Conservation (phyloP, 1,140 invertebrate genomes). For the Musca domestica region DNA sequence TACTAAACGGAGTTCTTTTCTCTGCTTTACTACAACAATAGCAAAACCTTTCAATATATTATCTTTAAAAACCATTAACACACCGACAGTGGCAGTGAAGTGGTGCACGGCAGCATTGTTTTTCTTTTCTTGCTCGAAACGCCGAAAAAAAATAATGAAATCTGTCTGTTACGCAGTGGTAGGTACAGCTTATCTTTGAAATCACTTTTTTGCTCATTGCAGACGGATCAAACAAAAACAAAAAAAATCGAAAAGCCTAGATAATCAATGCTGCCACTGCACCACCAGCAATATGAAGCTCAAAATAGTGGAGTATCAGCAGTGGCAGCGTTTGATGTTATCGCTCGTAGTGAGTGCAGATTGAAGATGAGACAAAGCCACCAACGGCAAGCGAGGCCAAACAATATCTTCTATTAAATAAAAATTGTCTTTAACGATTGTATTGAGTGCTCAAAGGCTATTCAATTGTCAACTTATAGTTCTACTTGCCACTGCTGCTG, state of each 20-base stretch:
- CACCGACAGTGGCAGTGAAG: not conserved
- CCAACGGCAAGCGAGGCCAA: not conserved
- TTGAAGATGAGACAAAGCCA: not conserved
- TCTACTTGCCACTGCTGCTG: too few relatives aligned
- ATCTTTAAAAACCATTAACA: constrained; percentile 5
- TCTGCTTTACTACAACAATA: too few relatives aligned
- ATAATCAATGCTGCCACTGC: not conserved
- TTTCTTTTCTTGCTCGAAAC: too few relatives aligned
- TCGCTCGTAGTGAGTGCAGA: not conserved
- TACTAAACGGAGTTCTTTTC: too few relatives aligned
- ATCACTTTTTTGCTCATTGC: not conserved
- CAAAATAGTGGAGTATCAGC: not conserved
- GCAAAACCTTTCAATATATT: too few relatives aligned
- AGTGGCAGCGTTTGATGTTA: constrained; percentile 10
- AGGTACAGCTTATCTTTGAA: constrained; percentile 10
- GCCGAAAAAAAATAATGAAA: not conserved
- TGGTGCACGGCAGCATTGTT: not conserved
- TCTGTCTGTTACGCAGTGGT: constrained; percentile 20
- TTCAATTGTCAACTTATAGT: constrained; percentile 16
- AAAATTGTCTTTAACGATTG: constrained; percentile 16
- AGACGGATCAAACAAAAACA: not conserved
- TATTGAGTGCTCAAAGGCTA: constrained; percentile 18
- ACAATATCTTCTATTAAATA: constrained; percentile 9
- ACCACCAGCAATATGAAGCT: too few relatives aligned
- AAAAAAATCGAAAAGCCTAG: constrained; percentile 1